Conservation (phyloP, 2,888 invertebrate genomes). For the Hirtodrosophila trivittata region DNA sequence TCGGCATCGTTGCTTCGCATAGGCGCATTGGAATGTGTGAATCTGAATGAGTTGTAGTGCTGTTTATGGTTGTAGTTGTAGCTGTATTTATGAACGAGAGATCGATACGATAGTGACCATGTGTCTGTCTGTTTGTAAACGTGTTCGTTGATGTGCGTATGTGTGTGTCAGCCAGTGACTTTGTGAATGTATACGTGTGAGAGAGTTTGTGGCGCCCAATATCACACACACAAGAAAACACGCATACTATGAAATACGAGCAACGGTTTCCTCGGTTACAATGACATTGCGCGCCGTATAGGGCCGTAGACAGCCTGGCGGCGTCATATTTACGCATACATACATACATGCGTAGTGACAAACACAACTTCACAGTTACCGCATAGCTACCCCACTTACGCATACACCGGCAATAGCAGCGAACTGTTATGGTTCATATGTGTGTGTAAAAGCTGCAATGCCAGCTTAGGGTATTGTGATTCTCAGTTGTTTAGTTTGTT, state of each 20-base stretch:
- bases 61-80: conserved; percentile 36
- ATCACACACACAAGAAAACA: conserved; percentile 24
- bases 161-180: conserved; percentile 20
- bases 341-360: conserved; percentile 8
- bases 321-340: conserved; percentile 36
- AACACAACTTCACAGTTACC: conserved; percentile 67
- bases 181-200: conserved; percentile 17
- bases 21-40: conserved; percentile 59
- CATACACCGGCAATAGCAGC: conserved; percentile 41
- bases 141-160: conserved; percentile 30
- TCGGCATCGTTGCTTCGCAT: conserved; percentile 57
- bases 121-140: conserved; percentile 46
- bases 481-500: conserved; percentile 26
- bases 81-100: conserved; percentile 57
- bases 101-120: conserved; percentile 73
- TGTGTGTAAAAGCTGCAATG: conserved; percentile 42
- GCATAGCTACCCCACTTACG: conserved; percentile 52
- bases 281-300: conserved; percentile 67
- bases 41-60: conserved; percentile 45
- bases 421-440: conserved; percentile 42
- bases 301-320: conserved; percentile 72
- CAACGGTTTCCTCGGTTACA: conserved; percentile 71
- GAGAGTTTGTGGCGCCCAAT: conserved; percentile 44
- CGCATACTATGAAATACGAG: conserved; percentile 32
- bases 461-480: conserved; percentile 14